Base-by-base conservation (phyloP, 2,113 vertebrate genomes). In the Lichenostomus cassidix region DNA sequence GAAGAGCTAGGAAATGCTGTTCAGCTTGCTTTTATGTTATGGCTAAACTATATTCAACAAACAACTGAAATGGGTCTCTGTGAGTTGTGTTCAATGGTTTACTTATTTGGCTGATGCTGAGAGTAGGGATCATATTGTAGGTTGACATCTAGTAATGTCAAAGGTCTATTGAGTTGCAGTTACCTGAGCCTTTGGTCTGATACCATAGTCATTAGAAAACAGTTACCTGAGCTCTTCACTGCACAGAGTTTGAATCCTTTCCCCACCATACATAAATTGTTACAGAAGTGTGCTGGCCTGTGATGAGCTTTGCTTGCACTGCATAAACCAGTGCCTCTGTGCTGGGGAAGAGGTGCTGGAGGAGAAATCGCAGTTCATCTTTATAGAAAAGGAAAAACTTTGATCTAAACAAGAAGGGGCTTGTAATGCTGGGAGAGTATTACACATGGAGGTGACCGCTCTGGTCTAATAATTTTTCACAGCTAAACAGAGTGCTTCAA, bases 201-300 rank as follows among this genome's bases (percentile, higher is more conserved):
- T n/a, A 12, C 33, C 27, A 5, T 33, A 28, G 5, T 44, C 69
- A 11, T 6, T 69, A 46, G 39, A 62, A 67, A 83, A 46, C 27
- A 50, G 5, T 39, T 53, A 31, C 6, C 22, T 80, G 31, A 5
- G 20, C 90, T 46, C 8, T 47, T 59, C 17, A 7, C 29, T 25
- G 13, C 18, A 11, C 12, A 35, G 60, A 58, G 33, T 74, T 58
- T 91, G 46, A 70, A 46, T 74, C 15, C 6, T 74, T 49, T 74
- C n/a, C 18, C 8, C 3, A 12, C 35, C 7, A 5, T 33, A 19
- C 1, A 1, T 18, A 27, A 82, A 18, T 31, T 16, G 3, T 33
- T 63, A 23, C 18, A 52, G 42, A 74, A 21, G 7, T 49, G 25
- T 44, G 9, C 17, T 11, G 8, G 28, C 18, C 13, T 11, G 6